Base-by-base conservation (phyloP, 2,113 vertebrate genomes). In the Notechis scutatus region DNA sequence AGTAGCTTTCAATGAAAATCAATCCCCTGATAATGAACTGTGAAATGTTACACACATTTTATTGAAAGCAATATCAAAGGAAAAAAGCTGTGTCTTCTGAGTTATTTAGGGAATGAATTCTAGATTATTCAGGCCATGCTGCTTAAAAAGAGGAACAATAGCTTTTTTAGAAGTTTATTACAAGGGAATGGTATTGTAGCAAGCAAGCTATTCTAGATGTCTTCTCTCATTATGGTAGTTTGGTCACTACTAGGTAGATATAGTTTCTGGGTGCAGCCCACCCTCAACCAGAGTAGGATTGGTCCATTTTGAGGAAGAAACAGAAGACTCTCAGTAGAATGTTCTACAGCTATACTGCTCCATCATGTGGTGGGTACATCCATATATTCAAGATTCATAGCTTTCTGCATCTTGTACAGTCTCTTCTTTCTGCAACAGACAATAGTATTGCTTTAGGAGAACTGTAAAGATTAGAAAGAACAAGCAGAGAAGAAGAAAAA, bases 1-100 rank as follows among this genome's bases (percentile, higher is more conserved):
- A 97, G 97, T 98, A 96, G 96, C 95, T 97, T 96, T 95, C 95
- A 96, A 95, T 96, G 96, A 95, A 97, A 97, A 97, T 97, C 92
- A 96, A 96, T 97, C 97, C 55, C 0, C 94, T 96, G 96, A 96
- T 96, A 97, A 96, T 97, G 96, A 97, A 97, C 97, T 96, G 96
- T 96, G 96, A 95, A 97, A 93, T 90, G 95, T 96, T 96, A 94
- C 96, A 94, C 96, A 96, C 95, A 96, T 96, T 97, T 96, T 95
- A 96, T 95, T 96, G 96, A 93, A 95, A 94, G 94, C 91, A 95
- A 94, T 96, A 93, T 86, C 18, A 96, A 94, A 93, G 94, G 7
- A 81, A 95, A 97, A 97, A 96, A 96, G 92, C 86, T 96, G 88
- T 95, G 45, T 93, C 94, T 94, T 94, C 92, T 96, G 89, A 95